Conservation (phyloP, 2,888 invertebrate species). For the Tipula lateralis region DNA sequence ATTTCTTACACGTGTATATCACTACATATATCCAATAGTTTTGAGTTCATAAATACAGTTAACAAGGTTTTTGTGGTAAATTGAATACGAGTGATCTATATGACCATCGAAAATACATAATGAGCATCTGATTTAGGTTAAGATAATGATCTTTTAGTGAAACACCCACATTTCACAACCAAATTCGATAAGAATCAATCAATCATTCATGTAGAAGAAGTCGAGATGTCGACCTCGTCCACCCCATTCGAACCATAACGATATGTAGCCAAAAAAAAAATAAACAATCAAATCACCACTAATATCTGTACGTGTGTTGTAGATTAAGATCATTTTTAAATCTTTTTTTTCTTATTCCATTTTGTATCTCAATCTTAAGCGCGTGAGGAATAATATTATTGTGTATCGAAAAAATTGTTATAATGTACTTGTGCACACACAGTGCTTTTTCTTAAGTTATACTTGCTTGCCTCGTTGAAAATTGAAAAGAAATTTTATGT, state of each 20-base stretch:
- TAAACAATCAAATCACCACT: neutral
- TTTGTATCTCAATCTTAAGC: neutral
- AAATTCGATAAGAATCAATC: neutral
- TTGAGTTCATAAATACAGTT: neutral
- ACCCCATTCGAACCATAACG: neutral
- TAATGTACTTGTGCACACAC: neutral
- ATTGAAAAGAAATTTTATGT: constrained; percentile 13
- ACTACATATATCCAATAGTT: no score
- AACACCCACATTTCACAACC: neutral
- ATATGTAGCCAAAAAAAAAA: neutral
- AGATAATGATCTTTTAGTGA: neutral
- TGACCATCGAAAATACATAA: neutral
- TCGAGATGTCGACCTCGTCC: neutral
- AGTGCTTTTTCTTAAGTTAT: neutral
- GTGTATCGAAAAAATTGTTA: neutral
- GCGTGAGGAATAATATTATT: neutral
- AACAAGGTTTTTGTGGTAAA: neutral
- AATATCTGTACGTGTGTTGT: neutral
- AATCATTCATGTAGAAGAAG: neutral
- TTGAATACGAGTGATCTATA: neutral
- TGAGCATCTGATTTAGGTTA: neutral
- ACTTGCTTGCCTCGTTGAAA: constrained; percentile 6
- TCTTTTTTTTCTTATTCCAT: neutral
- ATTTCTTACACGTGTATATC: no score
- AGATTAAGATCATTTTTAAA: constrained; percentile 11